These are phyloP conservation scores for Trachops cirrhosus DNA, from an alignment of 2,797 vertebrate species.

Conservation along the genomic window DNA sequence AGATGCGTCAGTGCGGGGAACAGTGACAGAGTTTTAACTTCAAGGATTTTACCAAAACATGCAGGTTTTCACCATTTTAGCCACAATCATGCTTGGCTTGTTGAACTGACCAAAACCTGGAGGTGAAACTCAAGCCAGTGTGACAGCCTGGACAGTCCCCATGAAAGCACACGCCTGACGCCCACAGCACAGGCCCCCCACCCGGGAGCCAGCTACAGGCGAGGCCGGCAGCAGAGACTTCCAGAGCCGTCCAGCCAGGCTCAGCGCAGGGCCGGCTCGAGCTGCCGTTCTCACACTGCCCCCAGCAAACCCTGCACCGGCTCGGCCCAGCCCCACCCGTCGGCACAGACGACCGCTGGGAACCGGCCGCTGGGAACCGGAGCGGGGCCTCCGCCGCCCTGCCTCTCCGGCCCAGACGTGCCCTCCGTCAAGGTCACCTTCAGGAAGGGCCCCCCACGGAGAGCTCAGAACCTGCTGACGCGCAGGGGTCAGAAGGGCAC, in stretches of 20 bases:
- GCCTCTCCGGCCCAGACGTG: not conserved
- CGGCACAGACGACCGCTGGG: no score
- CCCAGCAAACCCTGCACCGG: not conserved
- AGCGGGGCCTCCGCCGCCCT: not conserved
- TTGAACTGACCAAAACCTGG: not conserved
- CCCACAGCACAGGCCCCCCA: no score
- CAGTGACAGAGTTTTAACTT: not conserved
- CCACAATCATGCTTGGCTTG: not conserved
- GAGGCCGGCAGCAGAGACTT: not conserved
- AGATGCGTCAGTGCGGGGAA: accelerated
- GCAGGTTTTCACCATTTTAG: not conserved
- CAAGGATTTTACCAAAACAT: not conserved
- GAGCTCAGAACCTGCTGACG: slow-evolving; percentile 56
- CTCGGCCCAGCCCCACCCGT: not conserved
- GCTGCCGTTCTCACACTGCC: not conserved
- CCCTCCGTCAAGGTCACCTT: slow-evolving; percentile 46
- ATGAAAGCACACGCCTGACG: not conserved
- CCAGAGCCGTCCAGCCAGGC: accelerated
- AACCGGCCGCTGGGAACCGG: no score
- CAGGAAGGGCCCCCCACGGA: not conserved
- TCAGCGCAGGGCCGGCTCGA: no score
- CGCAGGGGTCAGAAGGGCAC: not conserved
- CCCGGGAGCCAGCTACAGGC: not conserved
- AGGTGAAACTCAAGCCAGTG: not conserved
- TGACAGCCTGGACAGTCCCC: not conserved